Conservation (phyloP, 2,888 invertebrate species). For the Fabriciana adippe region DNA sequence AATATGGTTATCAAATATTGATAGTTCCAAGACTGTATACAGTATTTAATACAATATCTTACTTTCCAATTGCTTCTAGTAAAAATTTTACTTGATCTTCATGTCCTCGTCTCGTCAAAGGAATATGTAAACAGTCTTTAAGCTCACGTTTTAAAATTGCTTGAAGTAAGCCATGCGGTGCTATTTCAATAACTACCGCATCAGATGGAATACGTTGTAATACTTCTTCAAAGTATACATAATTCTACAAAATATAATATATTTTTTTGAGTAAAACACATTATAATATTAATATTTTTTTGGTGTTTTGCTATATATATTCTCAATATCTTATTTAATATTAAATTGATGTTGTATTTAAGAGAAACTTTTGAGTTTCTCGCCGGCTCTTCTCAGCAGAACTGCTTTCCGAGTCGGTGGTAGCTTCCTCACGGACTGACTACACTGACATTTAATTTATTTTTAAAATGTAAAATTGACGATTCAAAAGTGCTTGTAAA, state of each 20-base stretch:
- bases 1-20: conserved; percentile 1
- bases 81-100: conserved; percentile 81
- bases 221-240: conserved; percentile 89
- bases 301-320: no score
- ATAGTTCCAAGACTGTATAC: neutral
- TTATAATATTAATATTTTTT: no score
- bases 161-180: conserved; percentile 92
- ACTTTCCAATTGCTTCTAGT: conserved; percentile 77
- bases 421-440: no score
- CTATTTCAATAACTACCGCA: conserved; percentile 90
- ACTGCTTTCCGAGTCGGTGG: no score
- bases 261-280: neutral
- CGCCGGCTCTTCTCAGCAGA: no score
- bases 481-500: no score
- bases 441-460: no score
- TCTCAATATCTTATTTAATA: no score
- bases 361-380: no score
- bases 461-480: no score
- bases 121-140: conserved; percentile 83
- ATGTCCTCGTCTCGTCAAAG: conserved; percentile 87
- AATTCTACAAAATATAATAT: conserved; percentile 53
- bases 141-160: conserved; percentile 90
- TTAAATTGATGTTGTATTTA: no score
- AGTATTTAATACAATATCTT: conserved; percentile 46
- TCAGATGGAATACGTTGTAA: conserved; percentile 86